Evolutionary conservation across 2,113 vertebrate genomes (phyloP), one percentile per base, ranked within the genome.

Genomic region (Micronycteris hirsuta): DNA sequence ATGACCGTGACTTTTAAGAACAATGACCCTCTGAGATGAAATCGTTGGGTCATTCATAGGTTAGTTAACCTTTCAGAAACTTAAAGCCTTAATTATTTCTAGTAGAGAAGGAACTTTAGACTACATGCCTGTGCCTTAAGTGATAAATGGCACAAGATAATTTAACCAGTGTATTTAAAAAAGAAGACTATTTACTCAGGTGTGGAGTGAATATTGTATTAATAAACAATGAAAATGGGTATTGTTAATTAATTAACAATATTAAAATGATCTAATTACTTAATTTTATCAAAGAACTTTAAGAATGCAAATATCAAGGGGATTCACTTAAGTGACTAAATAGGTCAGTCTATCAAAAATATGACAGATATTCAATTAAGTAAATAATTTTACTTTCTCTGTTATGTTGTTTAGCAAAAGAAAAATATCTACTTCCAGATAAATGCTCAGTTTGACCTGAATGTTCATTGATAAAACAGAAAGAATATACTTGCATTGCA

Each of bases 171-270:
- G 81, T 80, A 68, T 91, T 93, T 95, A 85, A 89, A 19, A 81
- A 52, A 68, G 74, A 89, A n/a, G 91, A 61, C 28, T 97, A 81
- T 98, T 98, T 97, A 96, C 67, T 93, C 96, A 97, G 93, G 85
- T 97, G 93, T 84, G 77, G 91, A 81, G 86, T 31, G 15, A 97
- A 47, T 80, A 91, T 80, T 95, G 5, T n/a, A 95, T 95, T 95
- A 97, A 91, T 89, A 95, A 97, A 95, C 86, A 74, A 68, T 73
- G 54, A 93, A 96, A 86, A 94, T 47, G 4, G 87, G 67, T 86
- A 88, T 65, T 89, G 38, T 7, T 95, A 93, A 38, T 94, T 96
- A 89, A 89, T 94, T 58, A 88, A 63, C 24, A 87, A 49, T 49
- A 76, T 67, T 78, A 9, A 22, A 19, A n/a, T 82, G 87, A 95